A percentile compares a stretch with the other conserved stretches of the same genome.
Conservation (phyloP, 2,888 invertebrate genomes). For the Gonocerus acuteangulatus region DNA sequence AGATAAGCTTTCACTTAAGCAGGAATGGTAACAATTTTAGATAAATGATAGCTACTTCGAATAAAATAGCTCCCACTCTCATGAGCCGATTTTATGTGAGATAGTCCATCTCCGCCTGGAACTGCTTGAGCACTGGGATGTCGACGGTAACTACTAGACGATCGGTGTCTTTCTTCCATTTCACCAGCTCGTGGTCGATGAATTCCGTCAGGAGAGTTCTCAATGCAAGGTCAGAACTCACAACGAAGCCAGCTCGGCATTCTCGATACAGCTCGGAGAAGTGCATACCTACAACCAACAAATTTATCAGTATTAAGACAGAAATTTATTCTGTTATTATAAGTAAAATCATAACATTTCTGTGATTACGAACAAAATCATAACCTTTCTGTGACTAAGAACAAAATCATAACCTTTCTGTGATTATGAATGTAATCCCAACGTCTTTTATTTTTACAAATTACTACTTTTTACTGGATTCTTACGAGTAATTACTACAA, state of each 20-base stretch:
- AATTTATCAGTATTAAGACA: constrained; percentile 1
- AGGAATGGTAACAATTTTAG: too few relatives aligned
- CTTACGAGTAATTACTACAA: too few relatives aligned
- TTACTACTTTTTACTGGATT: too few relatives aligned
- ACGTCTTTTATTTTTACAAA: too few relatives aligned
- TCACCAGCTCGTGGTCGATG: constrained; percentile 86
- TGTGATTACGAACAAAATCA: too few relatives aligned
- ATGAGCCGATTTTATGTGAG: too few relatives aligned
- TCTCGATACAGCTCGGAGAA: constrained; percentile 80
- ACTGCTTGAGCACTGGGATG: constrained; percentile 63
- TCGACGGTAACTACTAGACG: constrained; percentile 72
- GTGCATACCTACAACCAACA: constrained; percentile 60
- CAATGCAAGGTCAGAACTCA: constrained; percentile 84
- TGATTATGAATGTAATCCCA: too few relatives aligned
- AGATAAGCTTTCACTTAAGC: too few relatives aligned
- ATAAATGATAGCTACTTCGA: too few relatives aligned
- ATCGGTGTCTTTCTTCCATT: constrained; percentile 70
- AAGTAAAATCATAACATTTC: not conserved
- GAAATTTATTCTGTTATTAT: not conserved
- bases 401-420: too few relatives aligned
- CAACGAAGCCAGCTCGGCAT: constrained; percentile 82
- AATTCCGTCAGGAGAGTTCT: constrained; percentile 91
- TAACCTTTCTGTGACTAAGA: too few relatives aligned
- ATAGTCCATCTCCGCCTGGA: constrained; percentile 42
- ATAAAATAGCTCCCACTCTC: too few relatives aligned